Evolutionary conservation across 2,888 invertebrate genomes (phyloP).

Genomic region (Andrena minutula): DNA sequence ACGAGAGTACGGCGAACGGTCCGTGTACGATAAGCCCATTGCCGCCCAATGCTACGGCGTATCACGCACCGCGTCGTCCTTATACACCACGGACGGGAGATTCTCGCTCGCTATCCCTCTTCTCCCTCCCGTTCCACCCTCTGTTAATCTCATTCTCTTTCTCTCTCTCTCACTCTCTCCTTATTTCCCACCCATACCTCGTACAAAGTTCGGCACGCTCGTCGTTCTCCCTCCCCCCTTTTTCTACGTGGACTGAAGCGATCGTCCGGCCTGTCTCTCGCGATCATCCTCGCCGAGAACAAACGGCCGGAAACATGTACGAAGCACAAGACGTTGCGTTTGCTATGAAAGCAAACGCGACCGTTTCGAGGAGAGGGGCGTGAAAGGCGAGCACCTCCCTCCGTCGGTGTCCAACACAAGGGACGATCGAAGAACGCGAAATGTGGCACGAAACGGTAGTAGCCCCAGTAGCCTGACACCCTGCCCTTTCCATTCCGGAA

Average conservation of each 20-base stretch:
- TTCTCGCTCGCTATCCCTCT: constrained; percentile 25
- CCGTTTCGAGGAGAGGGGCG: constrained; percentile 41
- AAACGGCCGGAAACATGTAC: constrained; percentile 45
- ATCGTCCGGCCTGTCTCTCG: background rate
- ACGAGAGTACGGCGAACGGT: constrained; percentile 51
- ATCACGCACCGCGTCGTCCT: constrained; percentile 39
- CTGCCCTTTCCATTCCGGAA: constrained; percentile 45
- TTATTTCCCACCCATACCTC: background rate
- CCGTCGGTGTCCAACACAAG: constrained; percentile 28
- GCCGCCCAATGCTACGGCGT: constrained; percentile 45
- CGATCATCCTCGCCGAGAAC: constrained; percentile 14
- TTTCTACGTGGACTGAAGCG: constrained; percentile 1
- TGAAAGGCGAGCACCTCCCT: constrained; percentile 30
- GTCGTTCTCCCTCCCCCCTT: background rate
- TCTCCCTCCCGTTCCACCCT: background rate
- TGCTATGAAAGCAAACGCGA: constrained; percentile 55
- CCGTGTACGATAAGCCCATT: constrained; percentile 59
- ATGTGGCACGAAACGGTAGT: constrained; percentile 47
- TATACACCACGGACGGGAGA: constrained; percentile 34
- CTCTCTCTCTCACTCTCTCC: background rate
- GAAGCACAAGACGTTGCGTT: constrained; percentile 35
- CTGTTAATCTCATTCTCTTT: background rate
- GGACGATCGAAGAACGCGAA: constrained; percentile 43
- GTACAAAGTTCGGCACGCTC: background rate
- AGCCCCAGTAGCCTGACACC: constrained; percentile 42